These are phyloP conservation scores for Lepidocolaptes lacrymiger DNA, from an alignment of 2,797 vertebrate species.

Conservation along the genomic window DNA sequence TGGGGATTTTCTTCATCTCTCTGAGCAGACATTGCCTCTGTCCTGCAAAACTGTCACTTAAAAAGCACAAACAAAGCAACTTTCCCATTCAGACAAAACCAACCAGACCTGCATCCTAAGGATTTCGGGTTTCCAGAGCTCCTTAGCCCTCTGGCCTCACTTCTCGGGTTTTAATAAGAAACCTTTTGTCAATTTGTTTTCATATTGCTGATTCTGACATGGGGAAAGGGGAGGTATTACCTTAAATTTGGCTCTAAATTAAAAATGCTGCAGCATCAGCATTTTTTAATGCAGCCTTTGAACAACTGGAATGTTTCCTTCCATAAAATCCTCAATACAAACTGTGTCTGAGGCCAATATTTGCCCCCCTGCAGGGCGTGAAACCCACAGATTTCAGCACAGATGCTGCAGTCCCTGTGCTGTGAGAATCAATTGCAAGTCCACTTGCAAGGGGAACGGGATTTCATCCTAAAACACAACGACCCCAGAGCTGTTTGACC, in stretches of 20 bases:
- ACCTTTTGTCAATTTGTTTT: background rate
- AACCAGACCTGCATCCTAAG: background rate
- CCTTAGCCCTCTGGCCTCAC: background rate
- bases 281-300: background rate
- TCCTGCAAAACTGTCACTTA: background rate
- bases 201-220: background rate
- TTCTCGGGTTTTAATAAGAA: background rate
- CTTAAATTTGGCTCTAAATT: background rate
- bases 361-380: constrained; percentile 14
- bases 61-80: background rate
- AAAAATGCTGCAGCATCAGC: background rate
- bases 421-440: background rate
- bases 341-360: background rate
- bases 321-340: constrained; percentile 44
- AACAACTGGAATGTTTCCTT: constrained; percentile 22
- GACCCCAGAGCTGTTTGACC: background rate
- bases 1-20: background rate
- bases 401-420: background rate
- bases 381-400: constrained; percentile 59
- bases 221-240: background rate
- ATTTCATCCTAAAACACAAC: background rate
- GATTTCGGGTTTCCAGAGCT: constrained; percentile 20
- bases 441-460: background rate
- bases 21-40: background rate
- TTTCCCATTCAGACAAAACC: background rate